Evolutionary conservation across 2,888 invertebrate genomes (phyloP), one percentile per base, ranked within the genome.

Genomic region (Xiphydria camelus): DNA sequence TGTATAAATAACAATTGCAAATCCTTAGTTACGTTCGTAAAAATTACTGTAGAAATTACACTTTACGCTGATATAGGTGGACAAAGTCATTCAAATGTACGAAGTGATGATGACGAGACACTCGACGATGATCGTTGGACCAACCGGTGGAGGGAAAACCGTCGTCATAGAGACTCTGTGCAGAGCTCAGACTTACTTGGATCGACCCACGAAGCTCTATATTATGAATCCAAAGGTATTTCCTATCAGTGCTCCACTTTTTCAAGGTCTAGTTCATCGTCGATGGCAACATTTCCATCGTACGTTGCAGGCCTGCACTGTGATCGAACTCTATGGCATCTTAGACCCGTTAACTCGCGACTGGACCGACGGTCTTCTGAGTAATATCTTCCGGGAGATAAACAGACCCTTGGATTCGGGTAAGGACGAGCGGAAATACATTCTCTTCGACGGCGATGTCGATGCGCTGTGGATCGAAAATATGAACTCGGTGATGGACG

Each of bases 401-500:
- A 94, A 94, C 77, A 87, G 83, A 77, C 89, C 86, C 0, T 77
- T 83, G 3, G 77, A 78, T 15, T 43, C 54, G 1, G 77, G 76
- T 1, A 84, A 81, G 62, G 79, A 85, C 52, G 92, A 93, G 69
- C 82, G 85, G 41, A 85, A 86, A 47, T 94, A 91, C 71, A 91
- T 94, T 34, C 78, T 94, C 34, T 94, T 94, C 76, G 95, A 95
- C 70, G 95, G 95, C 2, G 94, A 94, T 69, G 93, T 95, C 2
- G 94, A 95, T 78, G 91, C 94, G 1, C 79, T 94, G 26, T 95
- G 94, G 94, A 92, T 95, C 54, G 95, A 95, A 77, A 95, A 94
- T 77, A 94, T 95, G 93, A 95, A 94, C 78, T 93, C 94, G 0
- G 94, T 95, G 2, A 94, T 95, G 94, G 95, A 95, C 68, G 94